phyloP scores from a whole-genome alignment of 2,888 invertebrate genomes.

The Muscina levida region DNA sequence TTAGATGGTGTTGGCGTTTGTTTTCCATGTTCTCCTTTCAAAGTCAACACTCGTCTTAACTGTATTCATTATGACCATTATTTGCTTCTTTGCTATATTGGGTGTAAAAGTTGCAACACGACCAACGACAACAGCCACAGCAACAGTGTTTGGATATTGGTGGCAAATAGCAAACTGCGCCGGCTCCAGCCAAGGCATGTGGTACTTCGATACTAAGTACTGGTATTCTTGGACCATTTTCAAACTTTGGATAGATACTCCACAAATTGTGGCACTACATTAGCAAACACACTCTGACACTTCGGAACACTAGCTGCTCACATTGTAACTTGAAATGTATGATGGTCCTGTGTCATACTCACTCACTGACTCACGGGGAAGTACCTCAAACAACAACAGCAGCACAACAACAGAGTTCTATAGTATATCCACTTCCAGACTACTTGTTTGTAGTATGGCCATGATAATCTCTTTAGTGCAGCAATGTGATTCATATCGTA shows the following conservation, averaged over 20 bases:
- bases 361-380: neutral
- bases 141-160: no score
- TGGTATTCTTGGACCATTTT: neutral
- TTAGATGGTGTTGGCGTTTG: constrained; percentile 15
- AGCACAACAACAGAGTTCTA: constrained; percentile 44
- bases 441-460: constrained; percentile 48
- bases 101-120: constrained; percentile 3
- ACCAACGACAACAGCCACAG: constrained; percentile 27
- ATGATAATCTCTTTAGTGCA: constrained; percentile 60
- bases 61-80: constrained; percentile 63
- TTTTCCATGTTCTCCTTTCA: neutral
- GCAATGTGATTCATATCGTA: constrained; percentile 38
- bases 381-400: constrained; percentile 6
- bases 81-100: constrained; percentile 52
- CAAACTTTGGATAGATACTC: constrained; percentile 6
- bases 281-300: constrained; percentile 25
- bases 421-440: constrained; percentile 40
- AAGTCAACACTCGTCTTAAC: constrained; percentile 62
- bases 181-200: neutral
- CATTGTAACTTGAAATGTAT: neutral
- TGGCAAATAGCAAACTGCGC: constrained; percentile 39
- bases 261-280: constrained; percentile 3
- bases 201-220: neutral
- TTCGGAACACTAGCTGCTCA: neutral
- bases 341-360: constrained; percentile 3